Percentiles rank a stretch among this genome's conserved stretches.
Evolutionary conservation across 2,888 invertebrate genomes (phyloP).

Genomic region (Opisthograptis luteolata): DNA sequence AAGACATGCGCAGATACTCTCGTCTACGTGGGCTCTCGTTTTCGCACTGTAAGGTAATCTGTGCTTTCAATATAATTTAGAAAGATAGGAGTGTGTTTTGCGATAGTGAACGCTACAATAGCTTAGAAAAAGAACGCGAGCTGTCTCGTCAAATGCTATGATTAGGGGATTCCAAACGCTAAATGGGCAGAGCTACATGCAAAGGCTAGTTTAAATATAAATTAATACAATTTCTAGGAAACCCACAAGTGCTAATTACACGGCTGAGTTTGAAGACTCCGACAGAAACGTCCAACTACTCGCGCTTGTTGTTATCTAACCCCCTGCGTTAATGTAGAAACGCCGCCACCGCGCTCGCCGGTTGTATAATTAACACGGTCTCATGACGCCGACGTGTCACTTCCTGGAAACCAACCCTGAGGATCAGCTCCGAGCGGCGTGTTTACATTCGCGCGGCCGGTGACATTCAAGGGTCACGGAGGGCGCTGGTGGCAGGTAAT

Average conservation of each 20-base stretch:
- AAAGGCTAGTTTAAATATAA: no score
- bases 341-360: slow-evolving; percentile 34
- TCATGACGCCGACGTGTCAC: slow-evolving; percentile 50
- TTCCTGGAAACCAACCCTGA: slow-evolving; percentile 59
- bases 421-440: slow-evolving; percentile 42
- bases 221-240: slow-evolving; percentile 34
- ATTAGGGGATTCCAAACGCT: no score
- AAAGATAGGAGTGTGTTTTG: no score
- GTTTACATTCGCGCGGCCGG: slow-evolving; percentile 49
- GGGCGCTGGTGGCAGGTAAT: slow-evolving; percentile 32
- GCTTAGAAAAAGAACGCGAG: no score
- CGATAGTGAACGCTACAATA: no score
- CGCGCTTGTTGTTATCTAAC: slow-evolving; percentile 46
- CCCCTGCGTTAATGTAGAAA: slow-evolving; percentile 43
- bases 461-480: slow-evolving; percentile 52
- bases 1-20: background rate
- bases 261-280: slow-evolving; percentile 14
- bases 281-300: slow-evolving; percentile 31
- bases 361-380: slow-evolving; percentile 46
- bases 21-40: slow-evolving; percentile 1
- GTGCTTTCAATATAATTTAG: no score
- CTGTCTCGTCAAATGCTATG: no score
- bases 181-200: no score
- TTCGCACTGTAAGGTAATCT: no score
- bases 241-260: slow-evolving; percentile 45